Evolutionary conservation across 1,140 invertebrate species (phyloP).

Genomic region (Ooceraea biroi): DNA sequence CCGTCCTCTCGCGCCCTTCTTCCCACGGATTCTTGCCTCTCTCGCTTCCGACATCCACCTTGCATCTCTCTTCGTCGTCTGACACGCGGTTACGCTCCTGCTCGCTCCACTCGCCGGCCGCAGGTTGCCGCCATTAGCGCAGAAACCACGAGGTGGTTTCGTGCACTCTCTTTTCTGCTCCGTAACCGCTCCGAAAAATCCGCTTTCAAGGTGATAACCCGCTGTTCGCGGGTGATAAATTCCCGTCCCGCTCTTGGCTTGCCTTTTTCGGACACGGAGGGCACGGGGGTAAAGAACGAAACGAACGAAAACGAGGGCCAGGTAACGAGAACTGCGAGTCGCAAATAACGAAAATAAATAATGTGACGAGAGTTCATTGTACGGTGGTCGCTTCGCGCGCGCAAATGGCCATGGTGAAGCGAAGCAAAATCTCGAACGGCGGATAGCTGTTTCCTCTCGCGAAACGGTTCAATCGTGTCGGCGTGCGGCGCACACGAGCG

Average conservation of each 20-base stretch:
- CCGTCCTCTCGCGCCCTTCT: neutral
- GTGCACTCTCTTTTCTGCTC: constrained; percentile 15
- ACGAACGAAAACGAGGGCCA: constrained; percentile 15
- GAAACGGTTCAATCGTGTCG: constrained; percentile 31
- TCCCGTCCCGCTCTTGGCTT: constrained; percentile 33
- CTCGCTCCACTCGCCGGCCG: constrained; percentile 3
- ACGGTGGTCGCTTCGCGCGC: neutral
- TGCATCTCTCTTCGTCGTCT: neutral
- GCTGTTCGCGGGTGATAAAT: constrained; percentile 67
- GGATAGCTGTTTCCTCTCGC: constrained; percentile 19
- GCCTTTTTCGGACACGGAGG: constrained; percentile 2
- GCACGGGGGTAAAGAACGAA: constrained; percentile 8
- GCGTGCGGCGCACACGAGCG: neutral
- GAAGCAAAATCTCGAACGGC: constrained; percentile 46
- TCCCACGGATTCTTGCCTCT: neutral
- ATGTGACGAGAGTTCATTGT: constrained; percentile 15
- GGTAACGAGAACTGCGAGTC: constrained; percentile 26
- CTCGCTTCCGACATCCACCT: no score
- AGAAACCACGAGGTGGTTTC: constrained; percentile 29
- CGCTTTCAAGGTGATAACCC: constrained; percentile 61
- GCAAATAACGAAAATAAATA: constrained; percentile 70
- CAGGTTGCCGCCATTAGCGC: constrained; percentile 61
- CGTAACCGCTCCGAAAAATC: constrained; percentile 63
- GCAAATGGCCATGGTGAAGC: constrained; percentile 47
- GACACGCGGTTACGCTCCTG: constrained; percentile 11